Evolutionary conservation across 30 jellyfish, hydroid and myxozoan genomes (phyloP), one percentile per base, ranked within the genome.

Genomic region (Sanderia malayensis): DNA sequence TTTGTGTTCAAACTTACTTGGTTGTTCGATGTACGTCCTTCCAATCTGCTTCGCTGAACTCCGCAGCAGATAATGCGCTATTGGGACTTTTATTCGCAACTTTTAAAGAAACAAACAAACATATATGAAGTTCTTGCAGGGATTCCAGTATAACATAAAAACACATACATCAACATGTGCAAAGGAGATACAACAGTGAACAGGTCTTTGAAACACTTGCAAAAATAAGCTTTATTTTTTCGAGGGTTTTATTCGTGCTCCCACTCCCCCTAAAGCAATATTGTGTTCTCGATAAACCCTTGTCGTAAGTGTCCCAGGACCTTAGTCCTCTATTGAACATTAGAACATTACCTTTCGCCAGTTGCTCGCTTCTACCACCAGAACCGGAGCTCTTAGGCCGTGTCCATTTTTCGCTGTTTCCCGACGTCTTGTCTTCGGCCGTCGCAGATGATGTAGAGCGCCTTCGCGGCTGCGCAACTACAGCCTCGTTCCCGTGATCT

Each of bases 21-120:
- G 74, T 61, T 17, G 99, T 93, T 76, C 89, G 62, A 21, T 86
- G 92, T 0, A 81, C 84, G 70, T 93, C 99, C 66, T 82, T 93
- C 99, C 99, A 93, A 57, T 93, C 96, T 1, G 88, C 33, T 79
- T 90, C 98, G 61, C 58, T 44, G 77, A 73, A 90, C 49, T 90
- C 98, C 29, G 58, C 46, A 34, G 47, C 61, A 9, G 57, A 59
- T 11, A 64, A 20, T 55, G 86, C 22, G 31, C 70, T 52, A 72
- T 31, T 41, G 47, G 81, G 10, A 7, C 55, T 10, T 34, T 76
- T 82, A 24, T 65, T 70, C 18, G 29, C 76, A 60, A 49, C 24
- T 23, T 79, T 37, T 17, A 52, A 84, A 65, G 61, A n/a, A 45
- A 49, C 44, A 19, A 44, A 20, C 49, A 27, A 34, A 27, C 19